phyloP scores from a whole-genome alignment of 2,113 vertebrate genomes.

The Chaetodon trifascialis region DNA sequence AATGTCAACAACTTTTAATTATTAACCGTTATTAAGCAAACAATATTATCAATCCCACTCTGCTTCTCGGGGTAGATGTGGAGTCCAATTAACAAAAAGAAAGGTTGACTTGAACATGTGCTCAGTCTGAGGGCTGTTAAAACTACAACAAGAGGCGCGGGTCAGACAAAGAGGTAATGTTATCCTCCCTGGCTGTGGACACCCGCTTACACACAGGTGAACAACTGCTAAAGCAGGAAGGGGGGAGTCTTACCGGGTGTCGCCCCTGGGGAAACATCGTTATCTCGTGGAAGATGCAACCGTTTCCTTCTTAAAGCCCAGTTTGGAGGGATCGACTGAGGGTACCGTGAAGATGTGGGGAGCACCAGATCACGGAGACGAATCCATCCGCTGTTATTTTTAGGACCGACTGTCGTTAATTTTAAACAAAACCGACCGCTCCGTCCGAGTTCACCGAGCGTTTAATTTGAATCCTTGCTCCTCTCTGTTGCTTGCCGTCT shows the following conservation, averaged over 20 bases:
- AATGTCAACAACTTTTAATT: slow-evolving; percentile 63
- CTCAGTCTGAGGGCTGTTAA: slow-evolving; percentile 10
- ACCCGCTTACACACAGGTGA: slow-evolving; percentile 36
- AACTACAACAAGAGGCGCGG: slow-evolving; percentile 19
- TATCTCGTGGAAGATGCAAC: slow-evolving; percentile 61
- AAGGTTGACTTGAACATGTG: slow-evolving; percentile 37
- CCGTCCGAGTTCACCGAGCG: slow-evolving; percentile 49
- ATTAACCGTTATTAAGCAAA: slow-evolving; percentile 41
- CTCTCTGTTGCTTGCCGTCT: not conserved
- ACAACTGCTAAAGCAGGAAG: slow-evolving; percentile 24
- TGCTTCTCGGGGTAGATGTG: slow-evolving; percentile 15
- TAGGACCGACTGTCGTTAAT: slow-evolving; percentile 35
- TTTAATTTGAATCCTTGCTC: slow-evolving; percentile 52
- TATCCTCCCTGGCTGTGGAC: slow-evolving; percentile 5
- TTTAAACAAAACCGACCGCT: slow-evolving; percentile 38
- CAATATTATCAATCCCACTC: slow-evolving; percentile 30
- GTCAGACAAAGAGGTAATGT: slow-evolving; percentile 54
- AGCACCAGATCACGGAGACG: slow-evolving; percentile 59
- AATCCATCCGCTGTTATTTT: slow-evolving; percentile 68
- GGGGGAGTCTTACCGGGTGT: slow-evolving; percentile 79
- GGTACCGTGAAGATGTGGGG: not conserved
- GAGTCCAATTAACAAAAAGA: slow-evolving; percentile 33
- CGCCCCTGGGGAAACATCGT: slow-evolving; percentile 84
- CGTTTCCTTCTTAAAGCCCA: slow-evolving; percentile 56
- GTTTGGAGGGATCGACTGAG: slow-evolving; percentile 41